phyloP scores from a whole-genome alignment of 2,113 vertebrate species.

The Alligator mississippiensis region DNA sequence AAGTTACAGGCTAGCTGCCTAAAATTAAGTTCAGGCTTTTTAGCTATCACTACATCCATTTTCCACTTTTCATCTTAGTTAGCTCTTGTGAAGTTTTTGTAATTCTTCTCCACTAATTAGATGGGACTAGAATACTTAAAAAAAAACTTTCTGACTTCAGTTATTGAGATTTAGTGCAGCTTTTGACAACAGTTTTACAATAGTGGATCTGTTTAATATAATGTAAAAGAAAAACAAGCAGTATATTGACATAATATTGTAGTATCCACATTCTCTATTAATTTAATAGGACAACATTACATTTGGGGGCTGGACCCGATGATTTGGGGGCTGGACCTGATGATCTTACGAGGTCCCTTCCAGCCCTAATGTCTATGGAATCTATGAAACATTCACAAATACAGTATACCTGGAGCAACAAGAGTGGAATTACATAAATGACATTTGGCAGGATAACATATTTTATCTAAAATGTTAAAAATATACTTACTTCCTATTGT shows the following conservation, averaged over 20 bases:
- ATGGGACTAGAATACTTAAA: neutral
- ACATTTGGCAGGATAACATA: neutral
- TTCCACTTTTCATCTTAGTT: neutral
- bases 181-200: neutral
- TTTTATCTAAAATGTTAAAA: neutral
- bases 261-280: neutral
- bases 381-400: neutral
- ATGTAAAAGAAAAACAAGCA: neutral
- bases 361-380: neutral
- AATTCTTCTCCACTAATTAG: neutral
- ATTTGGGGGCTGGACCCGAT: neutral
- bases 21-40: neutral
- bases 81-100: neutral
- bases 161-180: neutral
- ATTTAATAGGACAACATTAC: neutral
- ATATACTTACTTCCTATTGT: neutral
- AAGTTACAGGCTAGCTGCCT: neutral
- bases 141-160: neutral
- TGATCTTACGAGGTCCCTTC: neutral
- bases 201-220: neutral
- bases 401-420: neutral
- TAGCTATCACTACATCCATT: neutral
- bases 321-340: too few species aligned
- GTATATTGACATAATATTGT: too few species aligned
- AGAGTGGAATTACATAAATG: neutral